Percentiles rank a stretch among this genome's conserved stretches.
Evolutionary conservation across 2,797 vertebrate species (phyloP).

Genomic region (Alauda arvensis): DNA sequence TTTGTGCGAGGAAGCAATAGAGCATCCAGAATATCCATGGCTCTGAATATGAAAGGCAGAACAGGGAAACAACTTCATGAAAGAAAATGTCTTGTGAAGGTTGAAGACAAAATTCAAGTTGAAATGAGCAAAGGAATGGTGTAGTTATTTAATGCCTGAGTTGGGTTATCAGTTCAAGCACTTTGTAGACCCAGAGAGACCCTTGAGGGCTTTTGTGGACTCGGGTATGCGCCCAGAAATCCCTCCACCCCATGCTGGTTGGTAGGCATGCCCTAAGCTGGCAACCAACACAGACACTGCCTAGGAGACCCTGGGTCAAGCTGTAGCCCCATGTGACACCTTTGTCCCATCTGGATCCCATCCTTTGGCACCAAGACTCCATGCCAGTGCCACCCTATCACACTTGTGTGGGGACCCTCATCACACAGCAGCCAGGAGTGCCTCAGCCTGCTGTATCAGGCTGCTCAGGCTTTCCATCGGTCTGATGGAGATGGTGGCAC

Average conservation of each 20-base stretch:
- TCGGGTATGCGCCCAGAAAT: background rate
- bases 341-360: background rate
- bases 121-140: background rate
- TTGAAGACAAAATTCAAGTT: background rate
- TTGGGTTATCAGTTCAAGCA: background rate
- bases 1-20: background rate
- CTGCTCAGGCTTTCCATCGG: background rate
- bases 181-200: background rate
- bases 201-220: background rate
- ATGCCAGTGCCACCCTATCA: accelerated
- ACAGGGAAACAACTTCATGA: background rate
- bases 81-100: background rate
- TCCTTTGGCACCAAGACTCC: background rate
- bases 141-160: background rate
- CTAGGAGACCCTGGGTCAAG: background rate
- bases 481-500: background rate
- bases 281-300: background rate
- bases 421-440: background rate
- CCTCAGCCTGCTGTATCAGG: background rate
- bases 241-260: background rate
- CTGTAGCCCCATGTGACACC: background rate
- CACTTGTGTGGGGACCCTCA: background rate
- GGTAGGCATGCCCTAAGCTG: background rate
- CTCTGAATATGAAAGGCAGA: background rate
- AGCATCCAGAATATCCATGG: background rate